phyloP scores from a whole-genome alignment of 1,140 invertebrate species.

The Laupala kohalensis region DNA sequence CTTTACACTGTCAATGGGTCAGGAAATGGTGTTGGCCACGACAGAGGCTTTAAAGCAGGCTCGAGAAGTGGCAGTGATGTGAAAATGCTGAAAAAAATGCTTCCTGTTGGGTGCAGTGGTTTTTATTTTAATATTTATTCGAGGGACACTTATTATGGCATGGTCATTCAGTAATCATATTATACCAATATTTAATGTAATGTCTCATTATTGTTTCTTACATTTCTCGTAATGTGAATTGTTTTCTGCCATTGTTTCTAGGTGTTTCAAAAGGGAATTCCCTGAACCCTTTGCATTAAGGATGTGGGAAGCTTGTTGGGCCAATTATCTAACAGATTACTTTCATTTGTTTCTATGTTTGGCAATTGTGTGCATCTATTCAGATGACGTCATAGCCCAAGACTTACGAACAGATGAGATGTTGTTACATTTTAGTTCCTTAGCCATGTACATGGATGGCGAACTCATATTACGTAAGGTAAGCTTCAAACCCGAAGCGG shows the following conservation, averaged over 20 bases:
- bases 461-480: conserved; percentile 74
- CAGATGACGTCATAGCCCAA: conserved; percentile 82
- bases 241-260: conserved; percentile 22
- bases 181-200: not conserved
- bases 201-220: too few relatives aligned
- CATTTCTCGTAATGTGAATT: not conserved
- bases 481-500: too few relatives aligned
- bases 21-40: too few relatives aligned
- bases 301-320: conserved; percentile 93
- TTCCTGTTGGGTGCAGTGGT: too few relatives aligned
- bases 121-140: too few relatives aligned
- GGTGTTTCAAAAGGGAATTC: conserved; percentile 81
- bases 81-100: too few relatives aligned
- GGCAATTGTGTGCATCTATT: conserved; percentile 82
- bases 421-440: conserved; percentile 83
- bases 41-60: too few relatives aligned
- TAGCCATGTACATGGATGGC: conserved; percentile 94
- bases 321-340: conserved; percentile 83
- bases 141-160: too few relatives aligned
- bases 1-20: too few relatives aligned
- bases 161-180: too few relatives aligned
- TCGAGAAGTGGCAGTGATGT: too few relatives aligned
- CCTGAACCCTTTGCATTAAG: conserved; percentile 68
- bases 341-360: conserved; percentile 85
- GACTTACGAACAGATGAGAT: conserved; percentile 83